Conservation (phyloP, 2,797 vertebrate species). For the Xiphophorus birchmanni region DNA sequence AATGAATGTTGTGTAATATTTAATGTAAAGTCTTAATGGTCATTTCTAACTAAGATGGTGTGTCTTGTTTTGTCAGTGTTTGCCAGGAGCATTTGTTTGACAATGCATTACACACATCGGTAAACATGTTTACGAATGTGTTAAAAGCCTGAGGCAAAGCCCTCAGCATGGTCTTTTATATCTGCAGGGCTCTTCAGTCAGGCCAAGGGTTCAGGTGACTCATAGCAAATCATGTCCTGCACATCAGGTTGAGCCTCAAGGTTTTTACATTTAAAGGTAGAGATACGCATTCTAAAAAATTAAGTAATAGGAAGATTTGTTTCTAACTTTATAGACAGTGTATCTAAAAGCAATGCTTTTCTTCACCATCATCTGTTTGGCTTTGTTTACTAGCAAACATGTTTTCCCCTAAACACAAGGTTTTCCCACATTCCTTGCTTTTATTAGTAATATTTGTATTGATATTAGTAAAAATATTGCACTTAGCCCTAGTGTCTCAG, state of each 20-base stretch:
- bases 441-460: neutral
- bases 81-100: conserved; percentile 27
- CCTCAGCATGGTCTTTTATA: conserved; percentile 48
- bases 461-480: neutral
- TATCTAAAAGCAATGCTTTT: neutral
- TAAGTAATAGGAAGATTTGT: neutral
- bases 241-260: conserved; percentile 8
- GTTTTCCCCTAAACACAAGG: neutral
- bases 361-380: neutral
- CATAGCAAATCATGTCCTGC: conserved; percentile 13
- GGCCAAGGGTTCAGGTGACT: conserved; percentile 13
- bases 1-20: conserved; percentile 5
- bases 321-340: neutral
- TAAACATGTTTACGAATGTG: conserved; percentile 39
- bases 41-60: neutral
- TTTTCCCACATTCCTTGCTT: neutral
- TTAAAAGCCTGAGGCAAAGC: conserved; percentile 49
- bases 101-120: conserved; percentile 12
- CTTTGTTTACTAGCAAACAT: neutral
- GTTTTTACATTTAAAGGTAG: neutral
- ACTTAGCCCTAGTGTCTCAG: neutral
- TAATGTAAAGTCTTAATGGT: neutral
- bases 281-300: neutral
- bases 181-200: conserved; percentile 45
- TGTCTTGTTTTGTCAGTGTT: conserved; percentile 12